phyloP scores from a whole-genome alignment of 2,113 vertebrate species.

The Leptodactylus fuscus region DNA sequence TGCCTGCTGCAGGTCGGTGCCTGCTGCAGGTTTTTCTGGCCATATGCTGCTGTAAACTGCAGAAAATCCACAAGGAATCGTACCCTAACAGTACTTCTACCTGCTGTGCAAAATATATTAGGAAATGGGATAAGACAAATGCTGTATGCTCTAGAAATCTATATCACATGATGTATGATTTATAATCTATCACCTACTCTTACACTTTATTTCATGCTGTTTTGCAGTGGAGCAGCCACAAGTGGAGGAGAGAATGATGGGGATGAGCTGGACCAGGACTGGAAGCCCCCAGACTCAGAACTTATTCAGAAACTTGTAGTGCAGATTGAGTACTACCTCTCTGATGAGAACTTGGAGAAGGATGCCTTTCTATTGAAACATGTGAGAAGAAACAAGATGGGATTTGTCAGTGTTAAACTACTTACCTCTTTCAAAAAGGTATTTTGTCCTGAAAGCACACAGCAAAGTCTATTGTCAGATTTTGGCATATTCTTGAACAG shows the following conservation, averaged over 20 bases:
- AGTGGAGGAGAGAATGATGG: conserved; percentile 89
- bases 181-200: too few relatives aligned
- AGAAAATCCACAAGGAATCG: too few relatives aligned
- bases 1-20: too few relatives aligned
- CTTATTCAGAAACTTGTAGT: conserved; percentile 87
- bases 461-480: background rate
- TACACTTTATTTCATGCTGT: conserved; percentile 45
- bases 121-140: too few relatives aligned
- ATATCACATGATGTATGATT: too few relatives aligned
- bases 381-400: conserved; percentile 92
- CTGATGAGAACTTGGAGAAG: conserved; percentile 95
- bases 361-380: conserved; percentile 97
- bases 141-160: too few relatives aligned
- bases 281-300: conserved; percentile 89
- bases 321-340: conserved; percentile 96
- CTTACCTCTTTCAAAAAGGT: conserved; percentile 99
- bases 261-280: conserved; percentile 79
- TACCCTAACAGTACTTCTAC: too few relatives aligned
- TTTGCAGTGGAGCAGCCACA: conserved; percentile 75
- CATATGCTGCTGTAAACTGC: too few relatives aligned
- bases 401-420: conserved; percentile 95
- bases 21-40: too few relatives aligned
- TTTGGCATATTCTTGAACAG: background rate
- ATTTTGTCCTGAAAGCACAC: conserved; percentile 30
- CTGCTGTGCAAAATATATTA: too few relatives aligned